A percentile compares a stretch with the other conserved stretches of the same genome.
Evolutionary conservation across 2,888 invertebrate genomes (phyloP).

Genomic region (Synergus gifuensis): DNA sequence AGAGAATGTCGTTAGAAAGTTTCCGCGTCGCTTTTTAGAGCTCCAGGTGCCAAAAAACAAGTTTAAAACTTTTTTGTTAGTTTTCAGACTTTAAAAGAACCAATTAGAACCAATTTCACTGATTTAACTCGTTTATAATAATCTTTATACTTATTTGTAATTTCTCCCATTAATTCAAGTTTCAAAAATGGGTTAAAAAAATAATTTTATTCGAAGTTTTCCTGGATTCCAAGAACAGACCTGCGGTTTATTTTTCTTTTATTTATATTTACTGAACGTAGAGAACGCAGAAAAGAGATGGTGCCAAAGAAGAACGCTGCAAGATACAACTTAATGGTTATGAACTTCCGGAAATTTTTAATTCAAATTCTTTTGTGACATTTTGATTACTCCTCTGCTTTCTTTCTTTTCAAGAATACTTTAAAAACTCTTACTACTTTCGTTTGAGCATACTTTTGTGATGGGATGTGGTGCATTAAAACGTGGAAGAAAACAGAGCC

Average conservation of each 20-base stretch:
- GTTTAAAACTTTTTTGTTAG: neutral
- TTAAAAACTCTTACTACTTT: neutral
- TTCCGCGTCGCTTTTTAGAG: neutral
- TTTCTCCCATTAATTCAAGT: neutral
- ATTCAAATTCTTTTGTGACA: neutral
- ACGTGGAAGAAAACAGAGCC: neutral
- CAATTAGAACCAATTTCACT: neutral
- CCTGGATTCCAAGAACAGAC: neutral
- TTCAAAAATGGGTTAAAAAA: neutral
- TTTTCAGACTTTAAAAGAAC: neutral
- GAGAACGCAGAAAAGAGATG: neutral
- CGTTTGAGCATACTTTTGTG: neutral
- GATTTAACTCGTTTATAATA: neutral
- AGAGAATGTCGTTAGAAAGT: neutral
- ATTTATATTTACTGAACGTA: neutral
- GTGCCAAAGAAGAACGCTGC: neutral
- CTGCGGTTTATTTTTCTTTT: neutral
- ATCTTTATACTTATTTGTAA: neutral
- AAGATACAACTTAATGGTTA: neutral
- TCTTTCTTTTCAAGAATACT: neutral
- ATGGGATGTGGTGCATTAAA: slow-evolving; percentile 13
- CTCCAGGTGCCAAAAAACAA: neutral
- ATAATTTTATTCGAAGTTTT: neutral
- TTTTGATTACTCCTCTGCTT: neutral
- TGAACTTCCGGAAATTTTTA: neutral